These are phyloP conservation scores for Galemys pyrenaicus DNA, from an alignment of 2,113 vertebrate species.

Conservation along the genomic window DNA sequence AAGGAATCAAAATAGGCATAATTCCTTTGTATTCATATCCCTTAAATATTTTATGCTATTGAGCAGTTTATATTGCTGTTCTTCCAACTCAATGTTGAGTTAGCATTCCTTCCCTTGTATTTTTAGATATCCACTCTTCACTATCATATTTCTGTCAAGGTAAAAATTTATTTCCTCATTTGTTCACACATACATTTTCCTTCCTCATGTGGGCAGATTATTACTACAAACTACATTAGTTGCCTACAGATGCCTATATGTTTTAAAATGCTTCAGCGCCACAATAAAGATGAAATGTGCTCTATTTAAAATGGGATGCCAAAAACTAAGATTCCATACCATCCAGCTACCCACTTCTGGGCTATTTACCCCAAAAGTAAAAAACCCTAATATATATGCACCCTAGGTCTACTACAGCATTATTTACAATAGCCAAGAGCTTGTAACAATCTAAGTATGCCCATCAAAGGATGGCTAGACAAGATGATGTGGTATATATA, in stretches of 20 bases:
- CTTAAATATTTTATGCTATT: background rate
- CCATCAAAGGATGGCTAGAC: too few species aligned
- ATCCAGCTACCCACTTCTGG: background rate
- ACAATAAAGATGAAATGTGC: slow-evolving; percentile 1
- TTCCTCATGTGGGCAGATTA: background rate
- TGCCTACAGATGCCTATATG: background rate
- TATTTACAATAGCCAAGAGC: too few species aligned
- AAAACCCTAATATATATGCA: too few species aligned
- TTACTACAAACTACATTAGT: slow-evolving; percentile 7
- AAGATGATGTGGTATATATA: too few species aligned
- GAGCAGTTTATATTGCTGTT: background rate
- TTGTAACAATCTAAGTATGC: too few species aligned
- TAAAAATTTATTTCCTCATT: background rate
- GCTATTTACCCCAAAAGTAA: too few species aligned
- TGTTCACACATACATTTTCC: background rate
- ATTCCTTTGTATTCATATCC: background rate
- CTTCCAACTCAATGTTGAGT: background rate
- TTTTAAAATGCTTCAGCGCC: background rate
- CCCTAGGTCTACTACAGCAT: too few species aligned
- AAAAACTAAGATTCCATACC: background rate
- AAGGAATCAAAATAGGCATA: background rate
- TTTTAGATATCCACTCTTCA: background rate
- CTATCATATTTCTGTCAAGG: background rate
- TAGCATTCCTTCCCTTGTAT: background rate
- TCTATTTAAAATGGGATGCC: slow-evolving; percentile 4